A percentile compares a stretch with the other conserved stretches of the same genome.
Conservation (phyloP, 2,113 vertebrate species). For the Microcebus jonahi region DNA sequence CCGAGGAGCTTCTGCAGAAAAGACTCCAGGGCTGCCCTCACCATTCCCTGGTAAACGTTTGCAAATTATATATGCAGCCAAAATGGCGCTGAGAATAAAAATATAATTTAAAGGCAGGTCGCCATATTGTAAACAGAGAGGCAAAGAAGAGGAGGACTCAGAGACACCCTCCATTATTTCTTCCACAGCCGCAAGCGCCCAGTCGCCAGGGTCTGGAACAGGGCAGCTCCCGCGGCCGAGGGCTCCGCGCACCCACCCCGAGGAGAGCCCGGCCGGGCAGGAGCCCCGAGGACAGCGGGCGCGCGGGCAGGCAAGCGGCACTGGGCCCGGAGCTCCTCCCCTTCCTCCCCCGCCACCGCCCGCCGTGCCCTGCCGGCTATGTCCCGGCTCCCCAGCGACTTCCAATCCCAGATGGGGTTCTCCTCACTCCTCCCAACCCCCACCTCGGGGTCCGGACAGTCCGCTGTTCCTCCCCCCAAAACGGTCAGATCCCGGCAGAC, state of each 20-base stretch:
- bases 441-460: slow-evolving; percentile 28
- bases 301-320: slow-evolving; percentile 59
- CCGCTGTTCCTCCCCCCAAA: slow-evolving; percentile 1
- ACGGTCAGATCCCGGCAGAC: slow-evolving; percentile 51
- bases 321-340: slow-evolving; percentile 75
- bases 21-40: slow-evolving; percentile 17
- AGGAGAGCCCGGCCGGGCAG: neutral
- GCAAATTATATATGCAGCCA: slow-evolving; percentile 86
- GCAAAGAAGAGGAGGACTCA: slow-evolving; percentile 80
- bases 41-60: slow-evolving; percentile 57
- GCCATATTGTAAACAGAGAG: slow-evolving; percentile 96
- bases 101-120: slow-evolving; percentile 92
- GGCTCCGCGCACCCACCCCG: slow-evolving; percentile 35
- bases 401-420: slow-evolving; percentile 66
- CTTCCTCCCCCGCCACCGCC: slow-evolving; percentile 73
- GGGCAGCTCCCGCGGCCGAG: neutral
- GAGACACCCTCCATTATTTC: slow-evolving; percentile 85
- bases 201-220: neutral
- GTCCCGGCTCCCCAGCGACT: slow-evolving; percentile 59
- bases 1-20: slow-evolving; percentile 49
- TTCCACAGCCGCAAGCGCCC: slow-evolving; percentile 72
- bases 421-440: slow-evolving; percentile 56
- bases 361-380: slow-evolving; percentile 3
- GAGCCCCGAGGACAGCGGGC: slow-evolving; percentile 50
- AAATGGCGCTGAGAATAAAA: slow-evolving; percentile 94